Base-by-base conservation (phyloP, 2,797 vertebrate genomes). In the Astyanax mexicanus region DNA sequence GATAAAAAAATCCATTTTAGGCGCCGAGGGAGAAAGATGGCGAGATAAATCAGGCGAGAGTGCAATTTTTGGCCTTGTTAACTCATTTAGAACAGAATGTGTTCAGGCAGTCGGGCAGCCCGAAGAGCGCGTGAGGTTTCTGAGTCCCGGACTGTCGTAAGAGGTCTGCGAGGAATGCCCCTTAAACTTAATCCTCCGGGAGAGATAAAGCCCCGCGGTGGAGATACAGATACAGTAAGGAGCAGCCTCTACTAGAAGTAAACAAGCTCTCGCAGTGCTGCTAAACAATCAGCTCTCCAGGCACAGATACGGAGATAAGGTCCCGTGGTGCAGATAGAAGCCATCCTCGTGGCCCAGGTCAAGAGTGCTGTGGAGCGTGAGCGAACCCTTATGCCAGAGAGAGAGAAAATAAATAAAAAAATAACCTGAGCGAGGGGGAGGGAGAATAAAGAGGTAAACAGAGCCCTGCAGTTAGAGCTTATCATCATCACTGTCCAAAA, bases 1-100 rank as follows among this genome's bases (percentile, higher is more conserved):
- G 68, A 72, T 80, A 60, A 75, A 67, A n/a, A 78, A 72, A 78
- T 66, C 69, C 69, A 66, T 66, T 64, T 71, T 66, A 40, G 25
- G 7, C 44, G 23, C 44, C 45, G 23, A 15, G 45, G 27, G 27
- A 51, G 13, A 52, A 15, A 60, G 37, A 64, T 49, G 57, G 19
- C 3, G 25, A 64, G 58, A 73, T 73, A 62, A 73, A 58, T 72
- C 15, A 35, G 38, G 17, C 13, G 17, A 17, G 4, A 29, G 27
- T 13, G 11, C 54, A 4, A 60, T 32, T 72, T 58, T 47, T 49
- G 54, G 38, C 21, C 54, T 45, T 47, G 29, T 42, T 60, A 58
- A 40, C 68, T 55, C 42, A 55, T 57, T 42, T 19, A 42, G 32
- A 19, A 27, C 6, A 25, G 32, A 54, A 25, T n/a, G 49, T 13